These are phyloP conservation scores for Rhincodon typus DNA, from an alignment of 2,797 vertebrate species.

Conservation along the genomic window DNA sequence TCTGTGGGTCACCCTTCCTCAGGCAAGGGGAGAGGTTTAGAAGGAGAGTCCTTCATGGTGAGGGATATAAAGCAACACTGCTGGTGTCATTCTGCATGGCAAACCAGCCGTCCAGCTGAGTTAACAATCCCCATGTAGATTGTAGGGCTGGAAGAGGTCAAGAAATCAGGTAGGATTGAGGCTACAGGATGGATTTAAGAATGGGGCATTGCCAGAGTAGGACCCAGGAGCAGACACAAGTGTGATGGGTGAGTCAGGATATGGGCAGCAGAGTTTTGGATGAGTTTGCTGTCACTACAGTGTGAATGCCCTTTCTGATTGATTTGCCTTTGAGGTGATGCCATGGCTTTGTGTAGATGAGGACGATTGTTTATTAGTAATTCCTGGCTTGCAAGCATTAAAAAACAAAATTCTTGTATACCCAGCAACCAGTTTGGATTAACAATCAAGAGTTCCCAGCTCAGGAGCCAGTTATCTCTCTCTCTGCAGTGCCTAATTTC, in stretches of 20 bases:
- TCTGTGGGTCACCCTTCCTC: no score
- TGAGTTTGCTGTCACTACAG: background rate
- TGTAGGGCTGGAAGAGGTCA: background rate
- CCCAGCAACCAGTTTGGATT: background rate
- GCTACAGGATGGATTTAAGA: background rate
- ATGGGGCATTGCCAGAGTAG: background rate
- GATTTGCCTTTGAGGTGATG: constrained; percentile 5
- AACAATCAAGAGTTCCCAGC: background rate
- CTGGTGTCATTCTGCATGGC: no score
- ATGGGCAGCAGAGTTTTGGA: background rate
- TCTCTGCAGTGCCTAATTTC: constrained; percentile 23
- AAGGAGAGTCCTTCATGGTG: no score
- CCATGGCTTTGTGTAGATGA: background rate
- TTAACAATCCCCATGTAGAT: background rate
- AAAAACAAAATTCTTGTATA: background rate
- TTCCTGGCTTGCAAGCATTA: background rate
- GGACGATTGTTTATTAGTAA: constrained; percentile 4
- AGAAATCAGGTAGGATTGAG: background rate
- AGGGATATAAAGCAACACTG: no score
- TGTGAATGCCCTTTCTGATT: background rate
- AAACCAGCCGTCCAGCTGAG: no score
- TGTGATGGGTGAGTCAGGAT: background rate
- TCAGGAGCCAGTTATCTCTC: constrained; percentile 3
- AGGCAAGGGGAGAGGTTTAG: no score
- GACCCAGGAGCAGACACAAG: background rate